Conservation (phyloP, 2,113 vertebrate genomes). For the Galbula dea region DNA sequence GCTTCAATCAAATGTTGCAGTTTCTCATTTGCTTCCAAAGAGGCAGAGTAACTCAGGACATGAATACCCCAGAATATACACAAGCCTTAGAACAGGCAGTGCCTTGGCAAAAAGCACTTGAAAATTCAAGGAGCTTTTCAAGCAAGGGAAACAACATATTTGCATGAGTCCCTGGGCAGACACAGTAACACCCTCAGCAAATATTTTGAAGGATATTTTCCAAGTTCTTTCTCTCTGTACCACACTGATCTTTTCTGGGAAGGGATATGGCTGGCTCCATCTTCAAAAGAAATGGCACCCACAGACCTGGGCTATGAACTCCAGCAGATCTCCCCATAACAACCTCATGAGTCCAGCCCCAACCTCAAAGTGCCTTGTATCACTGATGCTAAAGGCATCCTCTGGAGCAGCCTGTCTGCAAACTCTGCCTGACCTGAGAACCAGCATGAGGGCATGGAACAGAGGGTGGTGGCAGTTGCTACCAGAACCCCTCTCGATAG, state of each 20-base stretch:
- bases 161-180: not conserved
- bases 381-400: not conserved
- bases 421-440: not conserved
- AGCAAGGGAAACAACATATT: constrained; percentile 16
- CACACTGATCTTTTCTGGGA: not conserved
- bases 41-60: constrained; percentile 49
- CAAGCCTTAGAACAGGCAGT: constrained; percentile 8
- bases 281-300: constrained; percentile 16
- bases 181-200: constrained; percentile 52
- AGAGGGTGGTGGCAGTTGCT: not conserved
- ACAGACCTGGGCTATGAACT: not conserved
- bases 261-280: not conserved
- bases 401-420: not conserved
- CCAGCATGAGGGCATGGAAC: not conserved
- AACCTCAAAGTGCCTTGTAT: not conserved
- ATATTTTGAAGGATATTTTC: constrained; percentile 44
- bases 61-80: not conserved
- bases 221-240: not conserved
- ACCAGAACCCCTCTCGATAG: not conserved
- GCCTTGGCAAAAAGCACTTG: constrained; percentile 1
- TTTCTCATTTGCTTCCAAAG: constrained; percentile 14
- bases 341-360: not conserved
- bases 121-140: constrained; percentile 8
- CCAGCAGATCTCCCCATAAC: not conserved
- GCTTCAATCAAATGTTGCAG: not conserved